Base-by-base conservation (phyloP, 1,140 invertebrate species). In the Drosophila kikkawai region DNA sequence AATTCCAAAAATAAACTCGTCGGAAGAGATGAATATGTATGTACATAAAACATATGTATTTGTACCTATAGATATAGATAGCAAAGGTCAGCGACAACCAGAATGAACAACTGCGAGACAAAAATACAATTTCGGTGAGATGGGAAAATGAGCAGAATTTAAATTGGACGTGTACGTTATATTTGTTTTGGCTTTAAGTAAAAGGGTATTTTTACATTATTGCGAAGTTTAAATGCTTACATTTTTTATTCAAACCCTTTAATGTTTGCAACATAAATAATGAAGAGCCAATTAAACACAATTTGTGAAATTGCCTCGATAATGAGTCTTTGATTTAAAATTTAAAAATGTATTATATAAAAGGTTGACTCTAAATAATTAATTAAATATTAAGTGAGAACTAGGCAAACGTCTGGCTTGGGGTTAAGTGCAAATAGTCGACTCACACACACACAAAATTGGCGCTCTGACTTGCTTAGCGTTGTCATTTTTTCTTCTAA, bases 61-160 rank as follows among this genome's bases (percentile, higher is more conserved):
- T 55, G 19, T 57, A 61, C 15, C 29, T 50, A 66, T 56, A 45
- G 51, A 71, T 73, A 42, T 71, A 37, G 64, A 69, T 75, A 45
- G n/a, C 82, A 82, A 84, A 87, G 77, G 84, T 88, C 84, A 79
- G 66, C 79, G 80, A 50, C 73, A 75, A 75, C 42, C 55, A 69
- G 19, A 74, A 17, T 29, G 63, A 68, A 42, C 63, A 50, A 57
- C 45, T 50, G 63, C 34, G 42, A 47, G 61, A 50, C 58, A 45
- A 37, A 74, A 64, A 75, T 75, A 64, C 37, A 12, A 47, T 47
- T 29, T 50, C 36, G 7, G 26, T 26, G 19, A 56, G n/a, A 44
- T 22, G 19, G 29, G 12, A 41, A 39, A 66, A 68, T 32, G 42
- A 68, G 22, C 7, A n/a, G 9, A 69, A 44, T 42, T 44, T 4